Base-by-base conservation (phyloP, 2,797 vertebrate genomes). In the Parambassis ranga region DNA sequence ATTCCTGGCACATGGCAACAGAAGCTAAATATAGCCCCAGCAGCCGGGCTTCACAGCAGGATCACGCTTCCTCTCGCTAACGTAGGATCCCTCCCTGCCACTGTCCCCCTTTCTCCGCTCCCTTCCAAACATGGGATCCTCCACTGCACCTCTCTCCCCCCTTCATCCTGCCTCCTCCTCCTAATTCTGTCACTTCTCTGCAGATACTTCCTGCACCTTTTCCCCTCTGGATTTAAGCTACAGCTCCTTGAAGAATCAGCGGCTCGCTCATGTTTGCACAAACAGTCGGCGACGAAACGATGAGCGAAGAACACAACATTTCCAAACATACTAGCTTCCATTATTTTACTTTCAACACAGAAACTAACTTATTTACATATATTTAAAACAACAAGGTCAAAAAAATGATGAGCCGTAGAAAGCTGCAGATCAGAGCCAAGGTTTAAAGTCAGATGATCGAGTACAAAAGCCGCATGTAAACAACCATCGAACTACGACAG, bases 1-100 rank as follows among this genome's bases (percentile, higher is more conserved):
- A 72, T 75, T 81, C 51, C 73, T 81, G 59, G 91, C 88, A 88
- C 92, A 91, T 93, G 89, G 90, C 87, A 92, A 92, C 91, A 90
- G 78, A 51, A 78, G 81, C 90, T 93, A 92, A 90, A 92, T 91
- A 90, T 93, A 93, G 89, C 86, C 38, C 19, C 39, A 39, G 66
- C 81, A 85, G 82, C 75, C 46, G 38, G 57, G 74, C 87, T 80
- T 84, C 85, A 71, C 80, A 76, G 79, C 65, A 33, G 87, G 87
- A 90, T 88, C 87, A 88, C 77, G 75, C 87, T 87, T 88, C 83
- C 76, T 85, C 66, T 65, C 26, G 39, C 61, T 79, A 76, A 55
- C 4, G 20, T 56, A 69, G 76, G 49, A 81, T 86, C 63, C 52
- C 71, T 76, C 56, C 60, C 49, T 48, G 6, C 14, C 23, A 49